These are phyloP conservation scores for Cinara cedri DNA, from an alignment of 2,888 invertebrate species.

Conservation along the genomic window DNA sequence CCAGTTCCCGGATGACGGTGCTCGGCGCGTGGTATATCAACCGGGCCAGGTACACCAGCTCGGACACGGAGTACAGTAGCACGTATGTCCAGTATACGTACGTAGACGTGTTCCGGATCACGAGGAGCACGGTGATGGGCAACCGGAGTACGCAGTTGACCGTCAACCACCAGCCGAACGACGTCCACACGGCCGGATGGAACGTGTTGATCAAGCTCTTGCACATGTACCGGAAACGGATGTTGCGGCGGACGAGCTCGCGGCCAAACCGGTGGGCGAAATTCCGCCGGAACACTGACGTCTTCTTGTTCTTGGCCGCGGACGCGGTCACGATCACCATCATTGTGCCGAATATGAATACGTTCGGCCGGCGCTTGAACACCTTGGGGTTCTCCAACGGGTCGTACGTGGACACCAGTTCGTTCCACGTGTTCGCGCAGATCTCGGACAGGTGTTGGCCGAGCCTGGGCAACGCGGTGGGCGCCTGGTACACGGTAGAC, in stretches of 20 bases:
- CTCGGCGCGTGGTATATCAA: conserved; percentile 66
- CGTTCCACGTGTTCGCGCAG: conserved; percentile 78
- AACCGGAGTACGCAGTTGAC: conserved; percentile 61
- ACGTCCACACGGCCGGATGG: conserved; percentile 62
- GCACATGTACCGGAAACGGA: conserved; percentile 47
- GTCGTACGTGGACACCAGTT: conserved; percentile 79
- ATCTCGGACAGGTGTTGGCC: conserved; percentile 73
- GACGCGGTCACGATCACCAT: conserved; percentile 63
- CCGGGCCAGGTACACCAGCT: conserved; percentile 60
- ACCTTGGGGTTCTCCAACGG: conserved; percentile 73
- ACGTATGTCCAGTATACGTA: conserved; percentile 60
- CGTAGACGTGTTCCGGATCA: conserved; percentile 57
- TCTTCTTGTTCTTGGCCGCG: conserved; percentile 22
- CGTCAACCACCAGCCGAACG: conserved; percentile 62
- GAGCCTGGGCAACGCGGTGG: conserved; percentile 64
- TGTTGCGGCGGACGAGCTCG: conserved; percentile 49
- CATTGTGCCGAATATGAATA: conserved; percentile 69
- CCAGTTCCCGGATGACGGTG: conserved; percentile 68
- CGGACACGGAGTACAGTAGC: conserved; percentile 59
- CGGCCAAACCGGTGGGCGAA: conserved; percentile 38
- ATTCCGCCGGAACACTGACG: neutral
- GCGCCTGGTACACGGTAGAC: conserved; percentile 56
- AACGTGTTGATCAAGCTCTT: conserved; percentile 61
- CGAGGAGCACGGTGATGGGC: conserved; percentile 57
- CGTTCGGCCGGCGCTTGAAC: conserved; percentile 59